Evolutionary conservation across 2,888 invertebrate genomes (phyloP), one percentile per base, ranked within the genome.

Genomic region (Cyrtodaria siliqua): DNA sequence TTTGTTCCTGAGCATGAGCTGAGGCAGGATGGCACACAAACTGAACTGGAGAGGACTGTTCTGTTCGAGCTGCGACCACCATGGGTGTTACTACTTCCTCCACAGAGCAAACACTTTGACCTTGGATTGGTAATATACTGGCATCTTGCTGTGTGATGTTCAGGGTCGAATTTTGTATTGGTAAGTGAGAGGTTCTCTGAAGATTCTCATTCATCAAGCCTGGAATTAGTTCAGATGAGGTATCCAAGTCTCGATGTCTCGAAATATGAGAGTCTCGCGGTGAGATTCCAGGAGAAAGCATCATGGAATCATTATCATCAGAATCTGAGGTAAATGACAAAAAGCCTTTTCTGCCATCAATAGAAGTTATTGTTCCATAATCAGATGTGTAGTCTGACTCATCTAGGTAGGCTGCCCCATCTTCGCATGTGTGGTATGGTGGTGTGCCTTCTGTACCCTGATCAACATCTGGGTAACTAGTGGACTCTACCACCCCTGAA

Each of bases 351-450:
- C 83, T 78, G 16, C 84, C 82, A 57, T 86, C 86, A 52, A 79
- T 69, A 9, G 81, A 81, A 14, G 80, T 83, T 38, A 86, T 82
- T 33, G 86, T 84, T 12, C 86, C 86, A 75, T 86, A 84, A 23
- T 86, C 86, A 40, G 86, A 84, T 12, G 83, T 83, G 52, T 55
- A 69, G 33, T 83, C 83, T 18, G 77, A 81, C 33, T 79, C 83
- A 55, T 73, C 50, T 3, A 64, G 50, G 23, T 12, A 9, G n/a
- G 27, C 56, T 53, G 56, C 49, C 47, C 56, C 49, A 44, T 55
- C 44, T 6, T 9, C 18, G 24, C 23, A 44, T 20, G 4, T 44
- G 20, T 16, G 56, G 40, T 24, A 14, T 14, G 29, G 33, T 16
- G 9, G 20, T 2, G 1, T 24, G 44, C 42, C 42, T 24, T 55